A percentile compares a stretch with the other conserved stretches of the same genome.
Evolutionary conservation across 2,797 vertebrate genomes (phyloP).

Genomic region (Phoeniculus purpureus): DNA sequence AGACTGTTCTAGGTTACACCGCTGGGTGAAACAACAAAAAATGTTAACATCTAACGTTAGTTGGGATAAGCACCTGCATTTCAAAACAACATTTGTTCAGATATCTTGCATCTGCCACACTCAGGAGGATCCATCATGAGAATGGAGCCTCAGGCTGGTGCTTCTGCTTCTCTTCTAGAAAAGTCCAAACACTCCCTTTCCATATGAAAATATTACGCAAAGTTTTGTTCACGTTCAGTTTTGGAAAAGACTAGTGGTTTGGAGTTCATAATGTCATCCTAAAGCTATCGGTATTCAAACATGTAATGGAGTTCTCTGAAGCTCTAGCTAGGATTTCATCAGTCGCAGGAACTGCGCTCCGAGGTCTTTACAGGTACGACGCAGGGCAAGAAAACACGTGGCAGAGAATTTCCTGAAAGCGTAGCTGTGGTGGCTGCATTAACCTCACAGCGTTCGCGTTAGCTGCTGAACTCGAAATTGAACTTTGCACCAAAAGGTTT

Average conservation of each 20-base stretch:
- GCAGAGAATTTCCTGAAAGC: not conserved
- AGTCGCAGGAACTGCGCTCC: not conserved
- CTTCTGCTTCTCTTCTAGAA: not conserved
- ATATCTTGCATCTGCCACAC: not conserved
- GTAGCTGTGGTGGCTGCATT: not conserved
- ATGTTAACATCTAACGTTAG: not conserved
- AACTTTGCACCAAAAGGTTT: not conserved
- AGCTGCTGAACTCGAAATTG: not conserved
- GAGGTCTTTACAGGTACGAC: not conserved
- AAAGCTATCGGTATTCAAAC: not conserved
- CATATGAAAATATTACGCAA: not conserved
- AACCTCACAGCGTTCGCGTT: not conserved
- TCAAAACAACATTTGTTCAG: not conserved
- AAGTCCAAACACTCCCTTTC: not conserved
- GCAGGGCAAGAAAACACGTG: not conserved
- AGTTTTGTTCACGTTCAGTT: not conserved
- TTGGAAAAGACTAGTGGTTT: constrained; percentile 16
- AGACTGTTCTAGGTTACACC: not conserved
- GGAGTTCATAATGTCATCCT: not conserved
- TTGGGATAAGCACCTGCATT: not conserved
- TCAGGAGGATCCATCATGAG: not conserved
- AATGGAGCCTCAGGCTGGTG: not conserved
- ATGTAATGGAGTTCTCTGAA: not conserved
- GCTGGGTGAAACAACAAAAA: not conserved
- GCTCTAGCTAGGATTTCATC: not conserved